Evolutionary conservation across 2,113 vertebrate genomes (phyloP).

Genomic region (Syngnathus floridae): DNA sequence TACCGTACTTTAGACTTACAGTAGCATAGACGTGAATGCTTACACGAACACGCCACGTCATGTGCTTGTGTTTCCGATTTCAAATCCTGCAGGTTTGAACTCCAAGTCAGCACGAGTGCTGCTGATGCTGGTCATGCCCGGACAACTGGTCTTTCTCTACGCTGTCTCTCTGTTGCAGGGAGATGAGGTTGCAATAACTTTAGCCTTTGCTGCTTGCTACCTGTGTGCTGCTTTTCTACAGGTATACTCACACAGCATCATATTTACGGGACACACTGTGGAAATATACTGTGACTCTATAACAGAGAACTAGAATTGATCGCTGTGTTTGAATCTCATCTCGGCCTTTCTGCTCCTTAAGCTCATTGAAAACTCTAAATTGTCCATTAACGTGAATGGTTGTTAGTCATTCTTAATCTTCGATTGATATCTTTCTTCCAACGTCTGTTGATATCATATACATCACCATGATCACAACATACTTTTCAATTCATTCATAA

Average conservation of each 20-base stretch:
- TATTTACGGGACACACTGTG: too few relatives aligned
- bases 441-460: not conserved
- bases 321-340: not conserved
- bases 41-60: not conserved
- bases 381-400: not conserved
- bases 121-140: conserved; percentile 83
- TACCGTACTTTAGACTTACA: too few relatives aligned
- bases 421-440: not conserved
- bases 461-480: not conserved
- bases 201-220: conserved; percentile 79
- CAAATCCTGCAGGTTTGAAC: conserved; percentile 75
- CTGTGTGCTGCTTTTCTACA: conserved; percentile 82
- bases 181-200: conserved; percentile 68
- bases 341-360: not conserved
- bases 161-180: conserved; percentile 82
- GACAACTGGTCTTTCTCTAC: conserved; percentile 86
- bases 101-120: conserved; percentile 86
- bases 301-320: not conserved
- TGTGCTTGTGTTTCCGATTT: not conserved
- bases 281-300: not conserved
- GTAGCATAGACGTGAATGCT: too few relatives aligned
- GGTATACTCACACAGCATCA: conserved; percentile 62
- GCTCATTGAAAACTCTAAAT: not conserved
- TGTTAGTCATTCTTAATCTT: not conserved
- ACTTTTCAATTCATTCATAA: not conserved